phyloP scores from a whole-genome alignment of 2,797 vertebrate species.

The Spea hammondii region DNA sequence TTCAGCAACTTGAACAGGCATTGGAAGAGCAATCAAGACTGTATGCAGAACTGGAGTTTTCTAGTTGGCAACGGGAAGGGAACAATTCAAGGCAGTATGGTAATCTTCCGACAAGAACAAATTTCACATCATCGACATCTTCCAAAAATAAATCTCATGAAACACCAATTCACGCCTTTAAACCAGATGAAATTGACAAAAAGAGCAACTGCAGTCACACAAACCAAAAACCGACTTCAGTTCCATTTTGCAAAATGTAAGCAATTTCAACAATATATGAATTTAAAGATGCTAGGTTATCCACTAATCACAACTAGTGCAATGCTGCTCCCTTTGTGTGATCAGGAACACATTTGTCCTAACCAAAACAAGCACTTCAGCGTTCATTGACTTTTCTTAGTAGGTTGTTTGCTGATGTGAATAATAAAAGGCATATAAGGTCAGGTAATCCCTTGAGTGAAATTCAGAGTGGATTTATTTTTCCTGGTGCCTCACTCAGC shows the following conservation, averaged over 20 bases:
- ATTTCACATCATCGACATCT: not conserved
- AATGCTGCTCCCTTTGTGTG: too few relatives aligned
- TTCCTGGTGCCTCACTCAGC: too few relatives aligned
- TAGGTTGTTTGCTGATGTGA: too few relatives aligned
- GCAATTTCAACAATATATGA: slow-evolving; percentile 21
- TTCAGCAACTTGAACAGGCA: slow-evolving; percentile 64
- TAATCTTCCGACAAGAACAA: slow-evolving; percentile 28
- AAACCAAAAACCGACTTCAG: slow-evolving; percentile 48
- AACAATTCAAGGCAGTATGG: slow-evolving; percentile 23
- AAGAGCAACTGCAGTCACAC: slow-evolving; percentile 12
- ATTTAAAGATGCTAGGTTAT: too few relatives aligned
- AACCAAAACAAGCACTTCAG: too few relatives aligned
- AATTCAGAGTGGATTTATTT: too few relatives aligned
- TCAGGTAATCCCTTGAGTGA: too few relatives aligned
- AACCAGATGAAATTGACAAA: slow-evolving; percentile 32
- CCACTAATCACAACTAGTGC: too few relatives aligned
- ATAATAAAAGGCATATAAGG: too few relatives aligned
- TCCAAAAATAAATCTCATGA: not conserved
- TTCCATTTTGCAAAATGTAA: slow-evolving; percentile 52
- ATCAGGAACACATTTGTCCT: too few relatives aligned
- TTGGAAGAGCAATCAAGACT: slow-evolving; percentile 57
- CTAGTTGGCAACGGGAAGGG: slow-evolving; percentile 55
- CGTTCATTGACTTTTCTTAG: too few relatives aligned
- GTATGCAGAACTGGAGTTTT: slow-evolving; percentile 52
- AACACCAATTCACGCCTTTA: not conserved